These are phyloP conservation scores for Chelidonichthys spinosus DNA, from an alignment of 2,797 vertebrate species.

Conservation along the genomic window DNA sequence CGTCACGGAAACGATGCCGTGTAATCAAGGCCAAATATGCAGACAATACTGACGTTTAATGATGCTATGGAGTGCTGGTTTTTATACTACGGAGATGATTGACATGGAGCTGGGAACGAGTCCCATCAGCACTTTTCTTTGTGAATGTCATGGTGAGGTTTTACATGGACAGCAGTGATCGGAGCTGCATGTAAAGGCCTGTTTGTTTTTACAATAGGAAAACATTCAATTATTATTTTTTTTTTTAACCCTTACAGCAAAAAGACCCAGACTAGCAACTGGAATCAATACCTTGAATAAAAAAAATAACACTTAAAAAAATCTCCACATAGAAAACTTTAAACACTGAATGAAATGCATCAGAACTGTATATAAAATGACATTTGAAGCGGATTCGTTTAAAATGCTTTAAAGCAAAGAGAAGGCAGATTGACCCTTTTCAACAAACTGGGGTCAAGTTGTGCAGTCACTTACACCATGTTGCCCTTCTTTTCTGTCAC, in stretches of 20 bases:
- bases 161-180: constrained; percentile 19
- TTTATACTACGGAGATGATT: neutral
- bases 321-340: constrained; percentile 62
- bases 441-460: constrained; percentile 18
- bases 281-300: constrained; percentile 41
- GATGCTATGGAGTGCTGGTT: constrained; percentile 49
- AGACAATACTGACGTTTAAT: neutral
- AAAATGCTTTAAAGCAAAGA: constrained; percentile 46
- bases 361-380: constrained; percentile 60
- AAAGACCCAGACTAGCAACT: constrained; percentile 28
- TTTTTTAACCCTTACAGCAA: constrained; percentile 22
- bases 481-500: neutral
- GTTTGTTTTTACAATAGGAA: constrained; percentile 45
- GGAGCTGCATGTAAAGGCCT: constrained; percentile 33
- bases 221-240: neutral
- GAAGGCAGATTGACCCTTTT: constrained; percentile 51
- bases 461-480: neutral
- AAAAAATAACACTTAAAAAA: constrained; percentile 63
- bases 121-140: constrained; percentile 49
- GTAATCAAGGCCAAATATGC: constrained; percentile 34
- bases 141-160: constrained; percentile 58
- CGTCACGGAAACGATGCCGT: constrained; percentile 1
- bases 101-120: neutral
- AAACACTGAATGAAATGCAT: constrained; percentile 36
- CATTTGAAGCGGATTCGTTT: constrained; percentile 34